Evolutionary conservation across 2,888 invertebrate species (phyloP), one percentile per base, ranked within the genome.

Genomic region (Cheilosia vulpina): DNA sequence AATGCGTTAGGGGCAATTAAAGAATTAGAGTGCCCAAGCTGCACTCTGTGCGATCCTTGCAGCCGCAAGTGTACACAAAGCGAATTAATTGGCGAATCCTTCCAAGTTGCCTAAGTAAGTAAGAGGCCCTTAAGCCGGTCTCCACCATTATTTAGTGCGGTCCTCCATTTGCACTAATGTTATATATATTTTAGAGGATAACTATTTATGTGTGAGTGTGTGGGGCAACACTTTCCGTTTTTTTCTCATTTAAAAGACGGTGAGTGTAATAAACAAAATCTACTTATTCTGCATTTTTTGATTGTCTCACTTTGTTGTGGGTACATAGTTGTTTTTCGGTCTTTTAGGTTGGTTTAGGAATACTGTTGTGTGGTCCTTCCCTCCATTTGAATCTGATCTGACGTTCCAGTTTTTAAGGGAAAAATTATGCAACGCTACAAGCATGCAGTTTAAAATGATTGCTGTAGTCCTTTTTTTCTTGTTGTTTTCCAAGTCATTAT

Each of bases 71-170:
- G 53, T 62, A 62, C 45, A 69, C 68, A 69, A 62, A 69, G 41
- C 47, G 43, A 77, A 77, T 77, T 77, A 77, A 77, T 77, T 53
- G 62, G 34, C 68, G 69, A 68, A 69, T 77, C 69, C 69, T 69
- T 47, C 17, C 31, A 38, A 52, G 24, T 53, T 13, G 38, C n/a
- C 27, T n/a, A 43, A 7, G 34, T 34, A 17, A 27, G 65, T 50
- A 52, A n/a, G 47, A 38, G 41, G 19, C 41, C 50, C 31, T 41
- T 52, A 57, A 58, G 47, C 24, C 24, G n/a, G 38, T 52, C 66
- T 66, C 76, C 31, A n/a, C 66, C 50, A 17, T 66, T 68, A 68
- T 68, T 52, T 52, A 76, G 76, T 76, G 13, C 11, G 52, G 58
- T 47, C 27, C 50, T 58, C 24, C 50, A 52, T 76, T 66, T 57